Percentiles rank a stretch among this genome's conserved stretches.
Evolutionary conservation across 35 echinoderm and acorn worm species (phyloP).

Genomic region (Heliocidaris tuberculata): DNA sequence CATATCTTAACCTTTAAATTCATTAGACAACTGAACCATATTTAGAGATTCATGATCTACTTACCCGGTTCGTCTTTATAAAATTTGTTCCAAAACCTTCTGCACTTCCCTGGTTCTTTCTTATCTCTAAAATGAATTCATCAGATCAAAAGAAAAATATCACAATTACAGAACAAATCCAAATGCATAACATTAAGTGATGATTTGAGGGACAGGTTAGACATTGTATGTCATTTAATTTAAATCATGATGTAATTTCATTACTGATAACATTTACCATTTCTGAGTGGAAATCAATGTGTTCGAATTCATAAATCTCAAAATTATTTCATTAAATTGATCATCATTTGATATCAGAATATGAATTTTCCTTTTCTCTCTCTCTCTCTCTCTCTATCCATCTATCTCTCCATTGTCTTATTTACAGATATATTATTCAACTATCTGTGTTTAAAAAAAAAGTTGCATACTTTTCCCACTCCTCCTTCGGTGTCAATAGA

Average conservation of each 20-base stretch:
- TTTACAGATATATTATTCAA: not conserved
- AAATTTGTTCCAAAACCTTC: conserved; percentile 15
- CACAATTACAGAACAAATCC: not conserved
- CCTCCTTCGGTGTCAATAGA: conserved; percentile 21
- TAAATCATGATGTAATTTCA: too few relatives aligned
- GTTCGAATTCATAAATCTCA: too few relatives aligned
- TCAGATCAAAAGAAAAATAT: not conserved
- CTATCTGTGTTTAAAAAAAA: not conserved
- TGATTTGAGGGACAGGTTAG: too few relatives aligned
- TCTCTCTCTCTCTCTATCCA: not conserved
- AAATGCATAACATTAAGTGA: too few relatives aligned
- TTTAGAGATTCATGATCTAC: too few relatives aligned
- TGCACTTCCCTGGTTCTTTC: not conserved
- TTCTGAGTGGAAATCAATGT: too few relatives aligned
- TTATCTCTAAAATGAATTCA: conserved; percentile 16
- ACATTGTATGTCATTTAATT: too few relatives aligned
- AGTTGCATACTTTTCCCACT: conserved; percentile 17
- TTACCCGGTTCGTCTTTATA: conserved; percentile 25
- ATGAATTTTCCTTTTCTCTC: not conserved
- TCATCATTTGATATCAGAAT: too few relatives aligned
- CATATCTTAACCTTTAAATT: too few relatives aligned
- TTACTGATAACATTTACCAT: too few relatives aligned
- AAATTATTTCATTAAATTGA: too few relatives aligned
- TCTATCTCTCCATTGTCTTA: not conserved
- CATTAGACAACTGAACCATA: too few relatives aligned